phyloP scores from a whole-genome alignment of 2,113 vertebrate genomes.

The Podarcis raffonei region DNA sequence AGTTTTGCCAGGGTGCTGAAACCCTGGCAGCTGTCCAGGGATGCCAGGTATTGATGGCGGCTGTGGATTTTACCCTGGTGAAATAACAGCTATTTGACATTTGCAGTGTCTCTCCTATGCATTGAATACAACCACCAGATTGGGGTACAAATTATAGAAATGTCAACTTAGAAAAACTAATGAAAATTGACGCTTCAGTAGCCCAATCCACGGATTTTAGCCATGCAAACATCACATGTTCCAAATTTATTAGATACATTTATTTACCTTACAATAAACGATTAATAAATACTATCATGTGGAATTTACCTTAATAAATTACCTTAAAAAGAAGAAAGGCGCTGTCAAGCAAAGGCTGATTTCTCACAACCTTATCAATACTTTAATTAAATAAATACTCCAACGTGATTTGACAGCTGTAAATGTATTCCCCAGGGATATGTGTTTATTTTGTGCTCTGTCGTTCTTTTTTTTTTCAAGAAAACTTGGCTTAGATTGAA shows the following conservation, averaged over 20 bases:
- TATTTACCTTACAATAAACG: conserved; percentile 8
- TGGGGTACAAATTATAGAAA: conserved; percentile 3
- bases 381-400: neutral
- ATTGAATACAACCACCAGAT: neutral
- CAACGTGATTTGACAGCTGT: neutral
- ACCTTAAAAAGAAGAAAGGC: conserved; percentile 23
- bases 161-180: conserved; percentile 43
- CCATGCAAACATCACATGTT: conserved; percentile 38
- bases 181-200: conserved; percentile 19
- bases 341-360: neutral
- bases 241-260: conserved; percentile 28
- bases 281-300: conserved; percentile 29
- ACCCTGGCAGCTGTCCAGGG: too few species aligned
- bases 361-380: neutral
- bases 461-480: neutral
- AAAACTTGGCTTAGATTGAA: neutral
- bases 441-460: neutral
- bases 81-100: neutral
- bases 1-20: too few species aligned
- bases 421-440: neutral
- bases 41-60: neutral
- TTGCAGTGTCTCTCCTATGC: neutral
- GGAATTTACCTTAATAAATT: conserved; percentile 44
- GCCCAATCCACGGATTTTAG: conserved; percentile 44
- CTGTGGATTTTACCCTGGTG: neutral